These are phyloP conservation scores for Channa argus DNA, from an alignment of 2,113 vertebrate species.

Conservation along the genomic window DNA sequence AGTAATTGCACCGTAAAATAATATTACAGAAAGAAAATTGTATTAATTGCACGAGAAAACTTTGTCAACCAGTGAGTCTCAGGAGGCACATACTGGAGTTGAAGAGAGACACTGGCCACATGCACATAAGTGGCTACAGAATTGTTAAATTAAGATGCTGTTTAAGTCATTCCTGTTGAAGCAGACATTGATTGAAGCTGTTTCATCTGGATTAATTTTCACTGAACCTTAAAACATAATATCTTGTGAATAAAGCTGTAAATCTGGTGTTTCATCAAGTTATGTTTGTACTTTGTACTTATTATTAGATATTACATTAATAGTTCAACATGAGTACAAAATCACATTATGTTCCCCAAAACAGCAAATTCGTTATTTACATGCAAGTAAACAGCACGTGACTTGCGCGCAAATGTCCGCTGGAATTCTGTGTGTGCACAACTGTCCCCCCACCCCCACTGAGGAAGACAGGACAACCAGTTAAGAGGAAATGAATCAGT, in stretches of 20 bases:
- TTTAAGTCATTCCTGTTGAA: background rate
- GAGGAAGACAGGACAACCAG: background rate
- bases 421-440: background rate
- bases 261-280: background rate
- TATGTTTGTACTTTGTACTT: background rate
- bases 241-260: background rate
- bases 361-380: background rate
- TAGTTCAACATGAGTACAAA: background rate
- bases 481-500: background rate
- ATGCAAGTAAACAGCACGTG: conserved; percentile 14
- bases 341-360: background rate
- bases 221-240: background rate
- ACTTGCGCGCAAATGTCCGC: conserved; percentile 3
- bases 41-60: conserved; percentile 44
- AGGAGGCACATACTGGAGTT: conserved; percentile 60
- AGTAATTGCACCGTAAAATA: conserved; percentile 31
- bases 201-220: conserved; percentile 3
- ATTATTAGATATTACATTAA: background rate
- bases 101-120: conserved; percentile 29
- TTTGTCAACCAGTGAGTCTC: conserved; percentile 51
- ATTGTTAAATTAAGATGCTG: background rate
- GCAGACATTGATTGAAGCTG: background rate
- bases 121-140: conserved; percentile 4
- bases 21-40: conserved; percentile 30
- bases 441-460: background rate